A percentile compares a stretch with the other conserved stretches of the same genome.
Conservation (phyloP, 2,797 vertebrate genomes). For the Catamblyrhynchus diadema region DNA sequence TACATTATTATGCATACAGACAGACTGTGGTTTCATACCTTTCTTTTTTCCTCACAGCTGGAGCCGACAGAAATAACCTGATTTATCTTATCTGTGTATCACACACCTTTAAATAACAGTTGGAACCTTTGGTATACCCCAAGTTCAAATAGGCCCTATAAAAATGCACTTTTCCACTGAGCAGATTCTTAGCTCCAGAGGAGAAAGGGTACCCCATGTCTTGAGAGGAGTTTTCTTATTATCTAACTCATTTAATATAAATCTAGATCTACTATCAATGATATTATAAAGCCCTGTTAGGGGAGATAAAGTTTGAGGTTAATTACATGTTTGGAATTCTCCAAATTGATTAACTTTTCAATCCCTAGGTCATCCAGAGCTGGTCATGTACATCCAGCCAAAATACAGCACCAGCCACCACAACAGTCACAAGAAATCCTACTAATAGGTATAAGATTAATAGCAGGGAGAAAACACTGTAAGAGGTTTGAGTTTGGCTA, state of each 20-base stretch:
- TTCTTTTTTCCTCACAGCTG: not conserved
- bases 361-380: not conserved
- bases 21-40: not conserved
- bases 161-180: not conserved
- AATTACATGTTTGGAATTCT: not conserved
- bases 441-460: not conserved
- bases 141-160: not conserved
- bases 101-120: not conserved
- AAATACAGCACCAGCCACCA: not conserved
- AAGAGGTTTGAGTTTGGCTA: constrained; percentile 6
- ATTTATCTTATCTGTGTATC: not conserved
- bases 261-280: not conserved
- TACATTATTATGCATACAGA: not conserved
- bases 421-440: not conserved
- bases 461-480: not conserved
- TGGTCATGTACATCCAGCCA: not conserved
- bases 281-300: not conserved
- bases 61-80: not conserved
- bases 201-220: not conserved
- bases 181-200: not conserved
- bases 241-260: not conserved
- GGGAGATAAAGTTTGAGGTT: not conserved
- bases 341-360: constrained; percentile 30
- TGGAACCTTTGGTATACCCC: not conserved
- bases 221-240: not conserved